Conservation (phyloP, 1,140 invertebrate genomes). For the Battus philenor region DNA sequence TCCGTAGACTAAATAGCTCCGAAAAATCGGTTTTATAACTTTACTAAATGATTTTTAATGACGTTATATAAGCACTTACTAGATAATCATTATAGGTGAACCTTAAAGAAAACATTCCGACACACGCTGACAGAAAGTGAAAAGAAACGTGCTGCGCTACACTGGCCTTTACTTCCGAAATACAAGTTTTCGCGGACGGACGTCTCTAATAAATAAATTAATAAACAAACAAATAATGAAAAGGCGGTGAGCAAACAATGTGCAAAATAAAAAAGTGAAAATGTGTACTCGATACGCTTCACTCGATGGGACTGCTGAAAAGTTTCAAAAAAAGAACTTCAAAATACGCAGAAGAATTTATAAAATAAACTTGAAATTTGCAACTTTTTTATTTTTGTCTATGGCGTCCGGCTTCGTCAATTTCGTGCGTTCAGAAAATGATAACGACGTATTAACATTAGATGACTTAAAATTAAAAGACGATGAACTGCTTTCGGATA, state of each 20-base stretch:
- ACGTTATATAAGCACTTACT: slow-evolving; percentile 5
- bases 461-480: slow-evolving; percentile 54
- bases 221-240: slow-evolving; percentile 26
- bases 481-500: slow-evolving; percentile 41
- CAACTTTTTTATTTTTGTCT: slow-evolving; percentile 38
- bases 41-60: slow-evolving; percentile 5
- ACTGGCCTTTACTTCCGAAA: slow-evolving; percentile 59
- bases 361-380: slow-evolving; percentile 20
- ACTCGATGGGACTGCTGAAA: slow-evolving; percentile 28
- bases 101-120: slow-evolving; percentile 11
- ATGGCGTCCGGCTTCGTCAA: slow-evolving; percentile 23
- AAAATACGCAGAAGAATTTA: slow-evolving; percentile 61
- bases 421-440: slow-evolving; percentile 39
- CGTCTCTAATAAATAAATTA: slow-evolving; percentile 38
- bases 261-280: slow-evolving; percentile 33
- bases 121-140: slow-evolving; percentile 46
- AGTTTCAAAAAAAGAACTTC: slow-evolving; percentile 49
- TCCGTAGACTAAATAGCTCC: too few species aligned
- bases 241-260: slow-evolving; percentile 26
- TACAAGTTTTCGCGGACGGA: slow-evolving; percentile 42
- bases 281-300: slow-evolving; percentile 32
- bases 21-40: slow-evolving; percentile 7
- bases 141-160: slow-evolving; percentile 36
- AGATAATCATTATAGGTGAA: slow-evolving; percentile 12
- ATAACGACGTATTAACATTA: slow-evolving; percentile 65